Evolutionary conservation across 2,888 invertebrate species (phyloP), one percentile per base, ranked within the genome.

Genomic region (Clunio marinus): DNA sequence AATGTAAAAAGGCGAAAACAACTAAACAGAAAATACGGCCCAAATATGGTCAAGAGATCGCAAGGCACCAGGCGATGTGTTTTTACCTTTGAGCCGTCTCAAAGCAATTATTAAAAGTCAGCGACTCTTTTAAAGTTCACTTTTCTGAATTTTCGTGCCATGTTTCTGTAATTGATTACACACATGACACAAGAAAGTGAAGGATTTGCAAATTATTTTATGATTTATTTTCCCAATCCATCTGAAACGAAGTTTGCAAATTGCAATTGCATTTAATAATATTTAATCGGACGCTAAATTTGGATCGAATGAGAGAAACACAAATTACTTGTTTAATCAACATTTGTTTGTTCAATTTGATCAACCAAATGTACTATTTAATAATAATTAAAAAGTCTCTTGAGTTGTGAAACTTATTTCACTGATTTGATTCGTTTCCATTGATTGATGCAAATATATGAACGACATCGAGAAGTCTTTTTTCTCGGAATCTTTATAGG

Each of bases 71-170:
- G 25, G 66, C 51, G 46, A 65, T 65, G 17, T 51, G 51, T 51
- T 55, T 66, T 17, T 66, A 66, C 66, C 66, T 66, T 66, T 46
- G 46, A 66, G 28, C 66, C 51, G 28, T 66, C 20, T 51, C 51
- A 22, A 51, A 46, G 28, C 66, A 66, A 66, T 66, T 66, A 66
- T 66, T 66, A 66, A 55, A 35, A 66, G 55, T 66, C 66, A 66
- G 66, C 46, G 63, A 46, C 20, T n/a, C n/a, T n/a, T n/a, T n/a
- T n/a, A n/a, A n/a, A 24, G 20, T 46, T 51, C 41, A 10, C 22
- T 51, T 22, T 51, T 51, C 22, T 2, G 22, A 10, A 41, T 3
- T 41, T 41, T 41, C 17, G 17, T 5, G 51, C 51, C 35, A 13
- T 51, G 51, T 57, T 7, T 13, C 7, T 15, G 8, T 57, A 57